Conservation (phyloP, 2,888 invertebrate genomes). For the Parnassius apollo region DNA sequence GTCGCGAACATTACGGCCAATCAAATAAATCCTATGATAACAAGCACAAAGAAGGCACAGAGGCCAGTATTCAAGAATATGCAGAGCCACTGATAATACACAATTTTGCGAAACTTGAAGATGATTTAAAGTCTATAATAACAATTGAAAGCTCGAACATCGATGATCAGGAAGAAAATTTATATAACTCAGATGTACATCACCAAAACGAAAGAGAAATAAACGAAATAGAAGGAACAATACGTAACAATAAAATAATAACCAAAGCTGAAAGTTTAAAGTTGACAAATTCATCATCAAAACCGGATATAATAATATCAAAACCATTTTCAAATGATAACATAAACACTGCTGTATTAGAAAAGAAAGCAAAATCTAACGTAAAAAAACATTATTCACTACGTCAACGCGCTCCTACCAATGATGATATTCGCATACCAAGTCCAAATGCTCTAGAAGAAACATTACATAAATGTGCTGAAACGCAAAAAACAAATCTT, state of each 20-base stretch:
- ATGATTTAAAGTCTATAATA: conserved; percentile 73
- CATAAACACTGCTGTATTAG: conserved; percentile 50
- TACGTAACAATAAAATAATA: conserved; percentile 71
- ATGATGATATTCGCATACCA: conserved; percentile 62
- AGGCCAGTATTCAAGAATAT: conserved; percentile 54
- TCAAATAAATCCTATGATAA: conserved; percentile 57
- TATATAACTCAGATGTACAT: conserved; percentile 61
- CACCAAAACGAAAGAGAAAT: conserved; percentile 77
- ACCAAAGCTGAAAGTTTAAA: conserved; percentile 71
- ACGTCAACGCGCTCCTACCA: conserved; percentile 70
- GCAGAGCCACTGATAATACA: conserved; percentile 60
- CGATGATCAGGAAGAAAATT: conserved; percentile 61
- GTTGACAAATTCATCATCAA: conserved; percentile 50
- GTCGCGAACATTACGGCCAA: conserved; percentile 66
- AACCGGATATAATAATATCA: conserved; percentile 53
- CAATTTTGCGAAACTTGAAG: conserved; percentile 67
- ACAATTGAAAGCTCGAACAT: conserved; percentile 70
- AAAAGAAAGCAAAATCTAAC: conserved; percentile 50
- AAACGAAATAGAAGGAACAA: conserved; percentile 77
- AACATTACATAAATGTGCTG: conserved; percentile 41
- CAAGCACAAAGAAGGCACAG: conserved; percentile 41
- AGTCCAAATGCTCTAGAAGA: conserved; percentile 64
- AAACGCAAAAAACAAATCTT: conserved; percentile 36
- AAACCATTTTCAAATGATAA: conserved; percentile 71
- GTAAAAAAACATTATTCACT: conserved; percentile 76